These are phyloP conservation scores for Botia kubotai DNA, from an alignment of 2,797 vertebrate species.

Conservation along the genomic window DNA sequence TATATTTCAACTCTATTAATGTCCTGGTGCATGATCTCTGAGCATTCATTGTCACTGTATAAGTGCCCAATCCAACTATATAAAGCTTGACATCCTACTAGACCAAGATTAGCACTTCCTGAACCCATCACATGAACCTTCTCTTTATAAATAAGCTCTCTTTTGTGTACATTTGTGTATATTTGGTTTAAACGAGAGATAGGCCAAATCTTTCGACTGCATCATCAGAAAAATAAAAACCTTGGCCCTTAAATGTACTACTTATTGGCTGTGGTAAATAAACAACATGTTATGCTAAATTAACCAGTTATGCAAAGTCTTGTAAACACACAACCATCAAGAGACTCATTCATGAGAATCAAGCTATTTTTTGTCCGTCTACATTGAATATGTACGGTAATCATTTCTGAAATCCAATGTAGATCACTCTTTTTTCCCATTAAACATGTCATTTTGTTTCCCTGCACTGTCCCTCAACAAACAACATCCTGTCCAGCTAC, in stretches of 20 bases:
- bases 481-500: neutral
- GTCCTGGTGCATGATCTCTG: conserved; percentile 31
- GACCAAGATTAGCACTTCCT: conserved; percentile 40
- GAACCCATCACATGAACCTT: conserved; percentile 1
- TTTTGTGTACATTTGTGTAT: conserved; percentile 33
- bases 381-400: neutral
- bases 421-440: neutral
- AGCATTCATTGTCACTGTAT: conserved; percentile 25
- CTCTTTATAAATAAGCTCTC: conserved; percentile 43
- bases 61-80: conserved; percentile 28
- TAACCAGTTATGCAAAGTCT: neutral
- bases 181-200: conserved; percentile 66
- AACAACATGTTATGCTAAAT: neutral
- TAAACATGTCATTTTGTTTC: neutral
- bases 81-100: conserved; percentile 44
- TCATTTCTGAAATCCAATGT: neutral
- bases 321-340: conserved; percentile 5
- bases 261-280: neutral
- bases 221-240: neutral
- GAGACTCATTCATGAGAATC: neutral
- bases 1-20: conserved; percentile 33
- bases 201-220: conserved; percentile 43
- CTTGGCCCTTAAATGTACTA: neutral
- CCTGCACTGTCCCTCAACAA: neutral
- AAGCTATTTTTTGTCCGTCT: neutral